These are phyloP conservation scores for Bombus cullumanus DNA, from an alignment of 1,140 invertebrate genomes.

Conservation along the genomic window DNA sequence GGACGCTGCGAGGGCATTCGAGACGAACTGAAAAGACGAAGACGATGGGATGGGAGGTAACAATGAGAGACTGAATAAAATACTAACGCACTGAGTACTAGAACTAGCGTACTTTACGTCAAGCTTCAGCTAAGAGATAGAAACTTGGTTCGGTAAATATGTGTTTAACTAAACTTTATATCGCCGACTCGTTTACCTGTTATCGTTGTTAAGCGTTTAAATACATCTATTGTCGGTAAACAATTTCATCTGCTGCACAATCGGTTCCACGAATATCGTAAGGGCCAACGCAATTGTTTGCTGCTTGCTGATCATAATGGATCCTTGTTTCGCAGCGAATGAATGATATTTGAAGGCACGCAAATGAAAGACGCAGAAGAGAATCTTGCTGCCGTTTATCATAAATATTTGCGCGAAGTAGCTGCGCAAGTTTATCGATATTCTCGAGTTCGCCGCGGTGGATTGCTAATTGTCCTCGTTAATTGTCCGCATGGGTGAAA, in stretches of 20 bases:
- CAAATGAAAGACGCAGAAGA: not conserved
- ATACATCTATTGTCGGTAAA: too few species aligned
- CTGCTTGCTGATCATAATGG: not conserved
- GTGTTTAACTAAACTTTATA: too few species aligned
- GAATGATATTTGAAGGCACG: too few species aligned
- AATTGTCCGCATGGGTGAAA: not conserved
- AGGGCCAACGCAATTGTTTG: too few species aligned
- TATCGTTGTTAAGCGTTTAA: too few species aligned
- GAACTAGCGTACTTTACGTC: too few species aligned
- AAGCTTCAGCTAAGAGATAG: too few species aligned
- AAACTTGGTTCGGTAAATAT: too few species aligned
- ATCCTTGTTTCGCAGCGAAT: not conserved
- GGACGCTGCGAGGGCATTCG: too few species aligned
- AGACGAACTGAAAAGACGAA: not conserved
- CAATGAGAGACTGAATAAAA: not conserved
- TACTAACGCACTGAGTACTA: not conserved
- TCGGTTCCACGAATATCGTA: too few species aligned
- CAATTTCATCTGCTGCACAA: too few species aligned
- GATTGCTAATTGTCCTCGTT: not conserved
- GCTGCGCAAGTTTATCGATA: not conserved
- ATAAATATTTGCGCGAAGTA: not conserved
- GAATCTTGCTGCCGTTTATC: not conserved
- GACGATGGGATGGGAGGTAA: not conserved
- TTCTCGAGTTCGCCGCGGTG: not conserved
- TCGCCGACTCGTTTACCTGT: too few species aligned